Evolutionary conservation across 1,140 invertebrate genomes (phyloP), one percentile per base, ranked within the genome.

Genomic region (Tetramorium alpestre): DNA sequence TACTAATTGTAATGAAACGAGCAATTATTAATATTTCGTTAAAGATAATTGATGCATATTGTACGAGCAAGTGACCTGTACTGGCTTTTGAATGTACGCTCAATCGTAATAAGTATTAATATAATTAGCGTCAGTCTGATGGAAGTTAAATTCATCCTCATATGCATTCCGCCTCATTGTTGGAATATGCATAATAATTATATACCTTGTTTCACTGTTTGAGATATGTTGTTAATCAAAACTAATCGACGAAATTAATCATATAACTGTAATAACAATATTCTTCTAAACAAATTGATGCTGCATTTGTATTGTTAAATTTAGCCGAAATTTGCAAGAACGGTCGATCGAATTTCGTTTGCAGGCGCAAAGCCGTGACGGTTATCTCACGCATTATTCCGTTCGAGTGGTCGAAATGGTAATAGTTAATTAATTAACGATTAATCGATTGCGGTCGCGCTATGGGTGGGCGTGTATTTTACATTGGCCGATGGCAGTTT

Each of bases 341-440:
- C 5, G 8, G n/a, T 18, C 41, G 54, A 75, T 73, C 80, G 41
- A 49, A 75, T 73, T 69, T 13, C 54, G 54, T 84, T 69, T 75
- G 8, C 54, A 60, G 70, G 41, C 54, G 80, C 54, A 73, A 73
- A 75, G 28, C 44, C 80, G 13, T 73, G 41, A 75, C 54, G 56
- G 18, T 75, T 75, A 84, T 84, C 80, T 58, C 69, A 60, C 80
- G 69, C 54, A 47, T 60, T 82, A 82, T 73, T 75, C 41, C 41
- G 54, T 38, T 18, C 41, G 41, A 47, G 13, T 44, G 78, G 18
- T 28, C 65, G 51, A 72, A 81, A 73, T 49, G 56, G 69, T 62
- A 73, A 75, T 82, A 73, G 51, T 84, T 84, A 84, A 84, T 84
- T 84, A 75, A 84, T 73, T 75, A 75, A 84, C 28, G 41, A 84